Base-by-base conservation (phyloP, 2,797 vertebrate species). In the Pteropus rufus region DNA sequence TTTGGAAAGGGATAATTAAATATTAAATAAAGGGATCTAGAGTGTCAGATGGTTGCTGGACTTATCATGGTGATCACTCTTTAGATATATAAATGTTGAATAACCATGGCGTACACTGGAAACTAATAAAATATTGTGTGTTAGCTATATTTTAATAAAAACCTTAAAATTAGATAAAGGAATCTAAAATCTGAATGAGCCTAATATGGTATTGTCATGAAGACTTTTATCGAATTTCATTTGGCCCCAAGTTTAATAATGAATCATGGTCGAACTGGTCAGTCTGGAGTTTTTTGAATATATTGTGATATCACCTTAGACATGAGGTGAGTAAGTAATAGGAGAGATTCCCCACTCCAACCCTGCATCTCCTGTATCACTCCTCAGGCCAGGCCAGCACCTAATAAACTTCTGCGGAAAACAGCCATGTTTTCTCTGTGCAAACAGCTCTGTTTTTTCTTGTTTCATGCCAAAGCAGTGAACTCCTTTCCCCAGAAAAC, bases 1-100 rank as follows among this genome's bases (percentile, higher is more conserved):
- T 94, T 86, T 87, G 31, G 36, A 70, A 84, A 93, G 72, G 36
- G 69, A 75, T 56, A 88, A 87, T 94, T 70, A 97, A 95, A 93
- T 87, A 94, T 90, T 92, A 95, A 83, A 67, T 44, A 39, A 15
- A 83, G 64, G 54, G 34, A n/a, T 41, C 67, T 24, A 91, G 58
- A 49, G 49, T 49, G 49, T 49, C 49, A 49, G 15, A 18, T 49
- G 49, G 49, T 49, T 49, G 49, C 49, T 49, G 49, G 49, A 16
- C 49, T 49, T 49, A 16, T 16, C 14, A 49, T 49, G 49, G 49
- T 49, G 49, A 49, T 49, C 49, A 49, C 49, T 49, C 49, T 18
- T 49, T 49, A 49, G 49, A 15, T 49, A 49, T 49, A 49, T 49
- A 49, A 49, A 49, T 46, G 49, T 49, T 49, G 49, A 49, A 49